Conservation (phyloP, 2,888 invertebrate genomes). For the Rhingia campestris region DNA sequence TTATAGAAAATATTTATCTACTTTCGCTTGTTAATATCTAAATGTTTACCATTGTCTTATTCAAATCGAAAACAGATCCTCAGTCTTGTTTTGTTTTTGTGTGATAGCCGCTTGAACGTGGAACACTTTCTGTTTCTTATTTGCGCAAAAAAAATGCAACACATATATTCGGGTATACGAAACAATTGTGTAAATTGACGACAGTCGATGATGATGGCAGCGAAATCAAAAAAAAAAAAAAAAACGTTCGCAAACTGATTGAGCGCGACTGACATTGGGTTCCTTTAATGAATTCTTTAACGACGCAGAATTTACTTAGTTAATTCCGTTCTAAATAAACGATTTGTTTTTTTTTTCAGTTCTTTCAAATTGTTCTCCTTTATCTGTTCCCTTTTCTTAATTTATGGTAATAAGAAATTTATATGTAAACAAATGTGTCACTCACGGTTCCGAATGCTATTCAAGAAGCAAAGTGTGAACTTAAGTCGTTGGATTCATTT, state of each 20-base stretch:
- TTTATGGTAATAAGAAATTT: not conserved
- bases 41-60: constrained; percentile 28
- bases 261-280: constrained; percentile 21
- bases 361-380: constrained; percentile 6
- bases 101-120: not conserved
- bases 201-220: constrained; percentile 20
- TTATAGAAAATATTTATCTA: constrained; percentile 12
- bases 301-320: constrained; percentile 26
- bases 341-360: constrained; percentile 2
- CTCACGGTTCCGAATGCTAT: not conserved
- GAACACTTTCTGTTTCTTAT: constrained; percentile 8
- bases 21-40: constrained; percentile 43
- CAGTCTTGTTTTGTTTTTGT: not conserved
- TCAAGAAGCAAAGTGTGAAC: not conserved
- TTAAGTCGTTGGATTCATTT: not conserved
- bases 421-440: constrained; percentile 30
- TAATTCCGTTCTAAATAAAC: constrained; percentile 28
- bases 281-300: constrained; percentile 17
- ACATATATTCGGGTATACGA: not conserved
- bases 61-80: constrained; percentile 43
- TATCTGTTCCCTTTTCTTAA: not conserved
- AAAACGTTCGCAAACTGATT: constrained; percentile 5
- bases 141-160: not conserved
- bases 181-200: constrained; percentile 67
- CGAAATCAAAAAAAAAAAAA: too few relatives aligned